phyloP scores from a whole-genome alignment of 2,888 invertebrate species.

The Mythimna lalbum region DNA sequence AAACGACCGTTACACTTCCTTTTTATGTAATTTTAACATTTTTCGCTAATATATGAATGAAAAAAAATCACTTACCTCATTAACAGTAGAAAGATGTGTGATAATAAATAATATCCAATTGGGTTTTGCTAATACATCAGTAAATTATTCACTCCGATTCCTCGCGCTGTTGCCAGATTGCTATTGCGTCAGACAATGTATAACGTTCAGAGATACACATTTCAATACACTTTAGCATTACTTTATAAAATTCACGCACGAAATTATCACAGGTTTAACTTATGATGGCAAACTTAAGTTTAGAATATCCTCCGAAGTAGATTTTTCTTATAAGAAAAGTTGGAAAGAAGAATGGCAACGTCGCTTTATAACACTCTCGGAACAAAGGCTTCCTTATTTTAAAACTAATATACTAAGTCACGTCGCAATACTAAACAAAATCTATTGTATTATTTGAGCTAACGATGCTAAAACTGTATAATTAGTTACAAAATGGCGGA shows the following conservation, averaged over 20 bases:
- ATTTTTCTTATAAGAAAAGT: slow-evolving; percentile 67
- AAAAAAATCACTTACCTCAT: slow-evolving; percentile 82
- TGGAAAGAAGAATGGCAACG: slow-evolving; percentile 83
- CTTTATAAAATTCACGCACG: slow-evolving; percentile 69
- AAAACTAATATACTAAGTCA: slow-evolving; percentile 24
- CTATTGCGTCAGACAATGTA: slow-evolving; percentile 88
- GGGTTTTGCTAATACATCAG: slow-evolving; percentile 82
- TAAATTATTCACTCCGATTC: slow-evolving; percentile 81
- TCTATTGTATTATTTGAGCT: slow-evolving; percentile 15
- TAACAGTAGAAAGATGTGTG: slow-evolving; percentile 72
- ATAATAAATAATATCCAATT: slow-evolving; percentile 73
- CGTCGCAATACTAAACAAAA: slow-evolving; percentile 23
- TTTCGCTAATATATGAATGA: slow-evolving; percentile 17
- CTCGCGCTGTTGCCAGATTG: slow-evolving; percentile 88
- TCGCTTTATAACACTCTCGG: slow-evolving; percentile 74
- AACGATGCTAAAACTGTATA: slow-evolving; percentile 40
- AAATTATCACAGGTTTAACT: slow-evolving; percentile 59
- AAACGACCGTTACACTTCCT: slow-evolving; percentile 77
- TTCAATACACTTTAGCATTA: slow-evolving; percentile 84
- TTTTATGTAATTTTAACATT: slow-evolving; percentile 43
- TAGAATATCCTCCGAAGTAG: slow-evolving; percentile 28
- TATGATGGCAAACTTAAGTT: slow-evolving; percentile 31
- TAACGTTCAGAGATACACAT: slow-evolving; percentile 85
- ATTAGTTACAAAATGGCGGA: slow-evolving; percentile 45
- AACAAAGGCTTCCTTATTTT: slow-evolving; percentile 76